Evolutionary conservation across 2,797 vertebrate species (phyloP), one percentile per base, ranked within the genome.

Genomic region (Astyanax mexicanus): DNA sequence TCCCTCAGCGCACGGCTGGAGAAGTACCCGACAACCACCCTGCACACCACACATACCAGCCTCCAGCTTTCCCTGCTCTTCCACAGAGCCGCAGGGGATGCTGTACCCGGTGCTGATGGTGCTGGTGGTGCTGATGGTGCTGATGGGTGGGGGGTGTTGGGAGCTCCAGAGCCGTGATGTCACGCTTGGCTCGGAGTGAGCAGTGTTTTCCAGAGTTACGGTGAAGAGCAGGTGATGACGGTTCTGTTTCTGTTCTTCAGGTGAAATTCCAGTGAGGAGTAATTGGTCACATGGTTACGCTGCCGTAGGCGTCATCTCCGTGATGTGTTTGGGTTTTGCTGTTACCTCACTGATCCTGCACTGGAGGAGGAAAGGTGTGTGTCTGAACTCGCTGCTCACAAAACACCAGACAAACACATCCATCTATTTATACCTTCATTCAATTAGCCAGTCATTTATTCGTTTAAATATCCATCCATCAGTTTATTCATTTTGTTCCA

Each of bases 331-430:
- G 45, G 0, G 52, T 0, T 61, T 15, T 38, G 0, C 81, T 1
- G 1, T 21, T 3, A 0, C 60, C 4, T 75, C 32, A 2, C 10
- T 86, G 19, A 0, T 87, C 27, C 7, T 64, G 3, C 84, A 68
- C 12, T 42, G 21, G 27, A 84, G 42, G 21, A 82, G 3, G 52
- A 90, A 90, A 85, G 88, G 89, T 89, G 21, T 4, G 40, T 68
- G 4, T 38, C 37, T 42, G 4, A 54, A 3, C 7, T 27, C 15
- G 10, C 23, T 55, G 10, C 21, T 2, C 12, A 35, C 9, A 10
- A 8, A 37, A 12, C 19, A 61, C 7, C 38, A n/a, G 1, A 6
- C 13, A 5, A 2, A n/a, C n/a, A n/a, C n/a, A n/a, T n/a, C n/a
- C n/a, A n/a, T n/a, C n/a, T n/a, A 6, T 5, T n/a, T n/a, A n/a